Evolutionary conservation across 2,113 vertebrate species (phyloP).

Genomic region (Sporophila hypoxantha): DNA sequence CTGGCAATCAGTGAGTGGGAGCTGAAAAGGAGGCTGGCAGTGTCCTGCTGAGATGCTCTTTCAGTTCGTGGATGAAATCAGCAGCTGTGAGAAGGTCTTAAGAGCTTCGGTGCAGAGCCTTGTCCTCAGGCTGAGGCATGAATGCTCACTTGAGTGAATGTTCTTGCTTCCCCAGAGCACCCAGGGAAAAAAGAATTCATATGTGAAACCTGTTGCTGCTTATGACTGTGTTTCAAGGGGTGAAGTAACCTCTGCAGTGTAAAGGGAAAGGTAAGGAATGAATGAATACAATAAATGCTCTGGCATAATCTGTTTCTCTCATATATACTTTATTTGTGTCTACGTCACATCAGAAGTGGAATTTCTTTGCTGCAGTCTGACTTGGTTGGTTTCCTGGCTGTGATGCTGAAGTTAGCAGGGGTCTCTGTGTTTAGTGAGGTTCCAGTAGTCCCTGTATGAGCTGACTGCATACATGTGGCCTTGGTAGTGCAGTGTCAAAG

Average conservation of each 20-base stretch:
- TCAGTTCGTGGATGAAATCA: conserved; percentile 56
- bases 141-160: conserved; percentile 38
- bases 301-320: not conserved
- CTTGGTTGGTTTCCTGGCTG: not conserved
- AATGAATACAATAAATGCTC: not conserved
- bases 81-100: conserved; percentile 53
- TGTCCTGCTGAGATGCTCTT: conserved; percentile 63
- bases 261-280: conserved; percentile 43
- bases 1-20: conserved; percentile 42
- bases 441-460: not conserved
- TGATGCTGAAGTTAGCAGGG: not conserved
- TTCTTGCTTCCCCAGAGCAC: not conserved
- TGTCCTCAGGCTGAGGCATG: conserved; percentile 21
- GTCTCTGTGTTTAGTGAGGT: not conserved
- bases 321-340: rapidly evolving
- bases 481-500: not conserved
- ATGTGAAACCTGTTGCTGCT: not conserved
- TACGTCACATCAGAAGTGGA: not conserved
- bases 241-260: not conserved
- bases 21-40: conserved; percentile 63
- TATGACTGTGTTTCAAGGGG: not conserved
- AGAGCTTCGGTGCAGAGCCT: conserved; percentile 23
- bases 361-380: not conserved
- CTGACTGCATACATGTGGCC: rapidly evolving
- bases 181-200: not conserved